These are phyloP conservation scores for Triops cancriformis DNA, from an alignment of 1,140 invertebrate species.

Conservation along the genomic window DNA sequence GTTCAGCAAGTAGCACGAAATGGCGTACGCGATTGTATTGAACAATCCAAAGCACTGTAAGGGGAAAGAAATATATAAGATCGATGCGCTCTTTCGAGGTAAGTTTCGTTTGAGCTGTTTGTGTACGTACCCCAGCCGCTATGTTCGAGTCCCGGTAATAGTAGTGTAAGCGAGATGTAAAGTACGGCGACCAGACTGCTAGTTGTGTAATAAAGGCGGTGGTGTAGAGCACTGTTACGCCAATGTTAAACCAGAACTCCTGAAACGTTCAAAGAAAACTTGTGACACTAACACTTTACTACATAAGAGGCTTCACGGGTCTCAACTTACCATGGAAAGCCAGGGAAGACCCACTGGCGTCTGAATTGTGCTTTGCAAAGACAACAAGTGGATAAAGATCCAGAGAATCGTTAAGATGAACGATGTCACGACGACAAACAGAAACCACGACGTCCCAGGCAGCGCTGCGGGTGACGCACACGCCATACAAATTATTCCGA, in stretches of 20 bases:
- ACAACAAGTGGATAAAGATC: conserved; percentile 67
- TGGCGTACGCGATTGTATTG: conserved; percentile 67
- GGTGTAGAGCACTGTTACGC: conserved; percentile 60
- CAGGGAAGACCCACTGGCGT: conserved; percentile 70
- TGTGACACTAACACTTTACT: background rate
- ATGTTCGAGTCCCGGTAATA: conserved; percentile 50
- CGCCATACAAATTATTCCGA: conserved; percentile 73
- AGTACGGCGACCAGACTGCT: conserved; percentile 45
- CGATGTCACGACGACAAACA: conserved; percentile 66
- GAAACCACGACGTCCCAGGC: conserved; percentile 63
- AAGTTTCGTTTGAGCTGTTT: background rate
- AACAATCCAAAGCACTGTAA: conserved; percentile 68
- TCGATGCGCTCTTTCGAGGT: conserved; percentile 21
- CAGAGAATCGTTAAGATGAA: conserved; percentile 75
- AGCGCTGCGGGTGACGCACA: conserved; percentile 54
- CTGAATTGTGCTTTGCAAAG: conserved; percentile 55
- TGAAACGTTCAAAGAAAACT: conserved; percentile 40
- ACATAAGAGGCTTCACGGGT: background rate
- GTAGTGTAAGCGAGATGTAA: conserved; percentile 34
- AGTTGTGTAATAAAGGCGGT: conserved; percentile 72
- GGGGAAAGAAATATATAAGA: conserved; percentile 33
- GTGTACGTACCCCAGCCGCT: conserved; percentile 57
- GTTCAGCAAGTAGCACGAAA: conserved; percentile 63
- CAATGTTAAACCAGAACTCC: conserved; percentile 66
- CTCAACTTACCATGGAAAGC: conserved; percentile 56